Percentiles rank a stretch among this genome's conserved stretches.
Conservation (phyloP, 2,888 invertebrate genomes). For the Prostheceraeus crozeri region DNA sequence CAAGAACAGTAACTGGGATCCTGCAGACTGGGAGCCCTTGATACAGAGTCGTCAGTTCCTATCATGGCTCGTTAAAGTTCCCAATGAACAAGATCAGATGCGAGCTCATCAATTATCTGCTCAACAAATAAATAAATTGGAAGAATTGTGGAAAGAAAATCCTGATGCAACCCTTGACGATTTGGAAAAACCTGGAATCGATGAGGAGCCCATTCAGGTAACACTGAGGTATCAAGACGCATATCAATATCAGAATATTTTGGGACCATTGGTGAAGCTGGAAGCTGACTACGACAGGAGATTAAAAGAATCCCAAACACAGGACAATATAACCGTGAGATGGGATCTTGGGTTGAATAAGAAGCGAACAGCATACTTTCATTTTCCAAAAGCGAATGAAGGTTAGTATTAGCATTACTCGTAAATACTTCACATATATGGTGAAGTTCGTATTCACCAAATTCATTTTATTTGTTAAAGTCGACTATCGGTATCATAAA, state of each 20-base stretch:
- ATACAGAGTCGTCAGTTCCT: constrained; percentile 91
- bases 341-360: constrained; percentile 98
- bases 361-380: constrained; percentile 93
- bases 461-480: too few relatives aligned
- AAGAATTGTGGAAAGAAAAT: constrained; percentile 97
- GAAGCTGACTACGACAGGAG: constrained; percentile 98
- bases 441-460: too few relatives aligned
- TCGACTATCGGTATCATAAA: constrained; percentile 12
- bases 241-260: constrained; percentile 95
- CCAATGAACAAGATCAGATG: constrained; percentile 87
- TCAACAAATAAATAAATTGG: constrained; percentile 90
- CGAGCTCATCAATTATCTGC: constrained; percentile 92
- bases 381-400: constrained; percentile 89
- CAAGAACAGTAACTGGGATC: constrained; percentile 99
- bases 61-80: constrained; percentile 82
- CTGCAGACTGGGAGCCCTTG: constrained; percentile 94
- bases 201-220: constrained; percentile 92
- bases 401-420: too few relatives aligned
- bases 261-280: constrained; percentile 86
- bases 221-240: constrained; percentile 80
- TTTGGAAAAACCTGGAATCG: constrained; percentile 91
- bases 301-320: constrained; percentile 92
- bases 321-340: constrained; percentile 91
- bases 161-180: constrained; percentile 96
- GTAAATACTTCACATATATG: too few relatives aligned